Evolutionary conservation across 2,113 vertebrate genomes (phyloP).

Genomic region (Pachycephala philippinensis): DNA sequence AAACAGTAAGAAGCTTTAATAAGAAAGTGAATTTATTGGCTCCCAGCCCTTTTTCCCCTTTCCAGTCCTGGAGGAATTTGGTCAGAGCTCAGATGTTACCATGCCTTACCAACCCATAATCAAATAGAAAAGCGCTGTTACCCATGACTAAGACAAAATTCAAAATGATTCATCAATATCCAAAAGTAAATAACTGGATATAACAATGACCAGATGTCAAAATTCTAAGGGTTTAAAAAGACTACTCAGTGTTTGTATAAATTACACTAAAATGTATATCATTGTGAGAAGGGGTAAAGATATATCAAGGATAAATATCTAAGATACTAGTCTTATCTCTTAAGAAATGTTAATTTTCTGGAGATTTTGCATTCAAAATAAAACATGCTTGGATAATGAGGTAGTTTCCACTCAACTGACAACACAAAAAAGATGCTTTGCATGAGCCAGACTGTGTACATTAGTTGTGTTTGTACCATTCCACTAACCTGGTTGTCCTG

Average conservation of each 20-base stretch:
- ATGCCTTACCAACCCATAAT: not conserved
- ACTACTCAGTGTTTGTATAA: not conserved
- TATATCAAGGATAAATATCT: not conserved
- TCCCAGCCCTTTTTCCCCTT: not conserved
- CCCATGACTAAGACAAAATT: not conserved
- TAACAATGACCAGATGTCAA: not conserved
- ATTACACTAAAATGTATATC: not conserved
- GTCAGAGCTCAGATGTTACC: not conserved
- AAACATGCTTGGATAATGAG: not conserved
- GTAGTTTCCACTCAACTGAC: not conserved
- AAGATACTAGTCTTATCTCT: not conserved
- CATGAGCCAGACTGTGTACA: not conserved
- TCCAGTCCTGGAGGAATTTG: not conserved
- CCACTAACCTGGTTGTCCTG: not conserved
- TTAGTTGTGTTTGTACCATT: not conserved
- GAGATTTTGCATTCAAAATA: not conserved
- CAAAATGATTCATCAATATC: not conserved
- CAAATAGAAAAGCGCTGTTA: not conserved
- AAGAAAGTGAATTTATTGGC: not conserved
- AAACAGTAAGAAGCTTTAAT: not conserved
- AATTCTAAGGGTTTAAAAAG: not conserved
- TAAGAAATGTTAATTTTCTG: not conserved
- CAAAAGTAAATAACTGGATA: not conserved
- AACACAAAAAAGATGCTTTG: not conserved
- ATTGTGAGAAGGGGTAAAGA: not conserved